Evolutionary conservation across 1,140 invertebrate genomes (phyloP).

Genomic region (Drosophila dunni): DNA sequence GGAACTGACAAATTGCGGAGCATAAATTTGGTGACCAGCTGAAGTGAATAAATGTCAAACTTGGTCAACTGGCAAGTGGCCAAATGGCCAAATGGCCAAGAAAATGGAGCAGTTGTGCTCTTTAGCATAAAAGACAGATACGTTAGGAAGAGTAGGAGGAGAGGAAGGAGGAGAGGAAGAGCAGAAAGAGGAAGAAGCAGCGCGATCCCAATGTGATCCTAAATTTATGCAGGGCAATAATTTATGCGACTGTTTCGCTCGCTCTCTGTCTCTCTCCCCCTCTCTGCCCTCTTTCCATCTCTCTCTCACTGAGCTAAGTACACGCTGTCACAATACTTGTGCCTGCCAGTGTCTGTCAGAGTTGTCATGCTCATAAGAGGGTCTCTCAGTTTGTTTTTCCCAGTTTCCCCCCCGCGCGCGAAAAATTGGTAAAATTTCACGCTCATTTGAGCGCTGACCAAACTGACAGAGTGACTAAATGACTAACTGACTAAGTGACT

Average conservation of each 20-base stretch:
- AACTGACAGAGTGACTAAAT: conserved; percentile 1
- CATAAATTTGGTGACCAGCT: conserved; percentile 53
- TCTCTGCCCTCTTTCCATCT: neutral
- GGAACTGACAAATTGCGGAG: conserved; percentile 71
- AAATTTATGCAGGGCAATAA: conserved; percentile 50
- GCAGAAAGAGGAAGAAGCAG: neutral
- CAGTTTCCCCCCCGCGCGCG: conserved; percentile 25
- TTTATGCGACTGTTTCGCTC: conserved; percentile 9
- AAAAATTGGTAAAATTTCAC: conserved; percentile 80
- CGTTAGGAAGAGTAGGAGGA: conserved; percentile 64
- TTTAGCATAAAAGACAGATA: conserved; percentile 56
- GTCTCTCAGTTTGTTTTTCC: neutral
- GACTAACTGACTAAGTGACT: conserved; percentile 3
- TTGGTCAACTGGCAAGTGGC: conserved; percentile 37
- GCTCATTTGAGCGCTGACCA: conserved; percentile 70
- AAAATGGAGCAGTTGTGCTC: conserved; percentile 59
- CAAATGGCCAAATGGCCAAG: conserved; percentile 20
- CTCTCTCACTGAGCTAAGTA: neutral
- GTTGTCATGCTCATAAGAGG: conserved; percentile 43
- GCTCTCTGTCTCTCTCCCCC: neutral
- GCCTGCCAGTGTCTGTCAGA: conserved; percentile 13
- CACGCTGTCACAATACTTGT: conserved; percentile 9
- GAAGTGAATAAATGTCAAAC: conserved; percentile 55
- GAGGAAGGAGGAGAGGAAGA: conserved; percentile 23
- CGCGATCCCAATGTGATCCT: conserved; percentile 33